Conservation (phyloP, 1,140 invertebrate species). For the Zaprionus camerounensis region DNA sequence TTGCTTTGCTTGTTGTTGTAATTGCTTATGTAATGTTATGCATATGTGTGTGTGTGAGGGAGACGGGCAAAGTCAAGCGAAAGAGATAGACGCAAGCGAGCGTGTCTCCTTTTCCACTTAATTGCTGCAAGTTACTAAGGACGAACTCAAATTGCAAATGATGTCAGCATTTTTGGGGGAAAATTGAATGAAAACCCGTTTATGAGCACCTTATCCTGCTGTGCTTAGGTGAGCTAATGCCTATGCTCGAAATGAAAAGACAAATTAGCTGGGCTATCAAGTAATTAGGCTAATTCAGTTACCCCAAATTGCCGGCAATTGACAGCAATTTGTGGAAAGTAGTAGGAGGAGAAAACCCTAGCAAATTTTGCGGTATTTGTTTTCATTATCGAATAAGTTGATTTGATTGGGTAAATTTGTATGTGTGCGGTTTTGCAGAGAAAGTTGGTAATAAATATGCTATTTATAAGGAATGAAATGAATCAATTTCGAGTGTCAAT, state of each 20-base stretch:
- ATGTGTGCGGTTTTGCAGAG: neutral
- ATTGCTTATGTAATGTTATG: conserved; percentile 64
- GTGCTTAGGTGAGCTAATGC: conserved; percentile 8
- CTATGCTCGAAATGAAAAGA: conserved; percentile 11
- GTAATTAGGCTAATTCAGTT: conserved; percentile 23
- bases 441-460: conserved; percentile 4
- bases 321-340: neutral
- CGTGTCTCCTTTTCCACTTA: conserved; percentile 38
- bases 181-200: conserved; percentile 55
- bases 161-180: conserved; percentile 24
- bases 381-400: neutral
- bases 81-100: conserved; percentile 21
- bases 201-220: neutral
- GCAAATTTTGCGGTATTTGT: conserved; percentile 3
- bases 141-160: conserved; percentile 26
- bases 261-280: conserved; percentile 30
- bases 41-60: conserved; percentile 35
- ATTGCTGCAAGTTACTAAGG: conserved; percentile 54
- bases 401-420: conserved; percentile 5
- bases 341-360: neutral
- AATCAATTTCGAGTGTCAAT: conserved; percentile 4
- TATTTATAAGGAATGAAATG: neutral
- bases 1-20: conserved; percentile 48
- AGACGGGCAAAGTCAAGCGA: neutral
- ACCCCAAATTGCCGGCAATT: conserved; percentile 8